Base-by-base conservation (phyloP, 2,888 invertebrate genomes). In the Ectemnius continuus region DNA sequence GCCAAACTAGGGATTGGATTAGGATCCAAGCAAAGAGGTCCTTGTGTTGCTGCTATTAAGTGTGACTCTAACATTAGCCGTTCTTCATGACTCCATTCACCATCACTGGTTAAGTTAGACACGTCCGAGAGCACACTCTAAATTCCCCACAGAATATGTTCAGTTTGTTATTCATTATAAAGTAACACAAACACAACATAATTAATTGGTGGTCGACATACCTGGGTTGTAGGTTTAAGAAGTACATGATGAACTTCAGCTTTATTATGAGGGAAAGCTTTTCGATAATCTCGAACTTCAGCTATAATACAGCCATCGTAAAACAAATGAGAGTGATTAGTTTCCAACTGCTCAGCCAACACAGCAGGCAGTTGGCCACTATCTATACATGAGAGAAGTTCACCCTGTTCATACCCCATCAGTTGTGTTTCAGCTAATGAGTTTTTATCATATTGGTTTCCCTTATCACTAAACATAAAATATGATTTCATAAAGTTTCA, bases 251-350 rank as follows among this genome's bases (percentile, higher is more conserved):
- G 95, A 85, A 95, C 95, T 92, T 96, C 96, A 92, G 95, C 96
- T 89, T 94, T 92, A 91, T 94, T 95, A 89, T 93, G 93, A 84
- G 95, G 95, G 92, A 95, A 95, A 83, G 95, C 94, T 92, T 95
- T 96, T 88, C 97, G 93, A 90, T 96, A 97, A 91, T 98, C 97
- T 87, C 97, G 94, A 86, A 98, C 94, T 93, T 98, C 97, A 84
- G 96, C 96, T 89, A 98, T 96, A 79, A 98, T 95, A 92, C 97
- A 97, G 77, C 98, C 98, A 84, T 95, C 96, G 91, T 98, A 97
- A 92, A 97, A 96, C 75, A 98, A 93, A 91, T 96, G 95, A 65
- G 96, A 95, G 89, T 96, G 94, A 88, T 96, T 95, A 8, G 95
- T 93, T 89, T 97, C 97, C 75, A 98, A 92, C 81, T 97, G 92